These are phyloP conservation scores for Triplophysa siluroides DNA, from an alignment of 2,113 vertebrate genomes.

Conservation along the genomic window DNA sequence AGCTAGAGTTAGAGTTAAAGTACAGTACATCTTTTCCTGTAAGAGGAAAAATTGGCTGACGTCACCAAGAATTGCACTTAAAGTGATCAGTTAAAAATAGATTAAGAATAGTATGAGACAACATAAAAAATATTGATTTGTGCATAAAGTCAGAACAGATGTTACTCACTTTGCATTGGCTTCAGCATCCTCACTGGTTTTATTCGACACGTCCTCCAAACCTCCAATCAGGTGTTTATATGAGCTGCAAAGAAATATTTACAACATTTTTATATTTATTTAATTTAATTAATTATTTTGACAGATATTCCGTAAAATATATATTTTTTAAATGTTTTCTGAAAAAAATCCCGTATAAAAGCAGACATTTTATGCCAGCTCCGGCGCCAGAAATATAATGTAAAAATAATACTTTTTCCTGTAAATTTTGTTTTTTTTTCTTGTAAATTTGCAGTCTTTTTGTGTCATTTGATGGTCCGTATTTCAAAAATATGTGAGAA, in stretches of 20 bases:
- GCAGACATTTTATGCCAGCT: no score
- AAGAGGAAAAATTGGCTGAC: not conserved
- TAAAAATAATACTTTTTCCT: no score
- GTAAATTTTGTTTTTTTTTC: no score
- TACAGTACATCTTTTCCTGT: not conserved
- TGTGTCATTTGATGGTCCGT: no score
- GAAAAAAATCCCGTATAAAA: no score
- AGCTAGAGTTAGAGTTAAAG: not conserved
- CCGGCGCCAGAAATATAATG: no score
- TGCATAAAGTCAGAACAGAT: not conserved
- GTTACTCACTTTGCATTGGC: conserved; percentile 91
- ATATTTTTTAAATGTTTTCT: no score
- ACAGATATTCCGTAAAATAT: no score
- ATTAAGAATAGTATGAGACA: no score
- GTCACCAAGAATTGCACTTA: not conserved
- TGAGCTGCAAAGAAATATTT: conserved; percentile 73
- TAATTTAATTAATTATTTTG: no score
- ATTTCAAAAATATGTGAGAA: no score
- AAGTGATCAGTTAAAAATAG: not conserved
- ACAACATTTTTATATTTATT: not conserved
- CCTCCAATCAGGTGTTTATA: conserved; percentile 96
- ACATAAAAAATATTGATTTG: not conserved
- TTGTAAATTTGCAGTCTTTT: no score
- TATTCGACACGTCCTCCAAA: conserved; percentile 89
- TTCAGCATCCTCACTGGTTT: conserved; percentile 91